Evolutionary conservation across 2,113 vertebrate species (phyloP).

Genomic region (Phalacrocorax brasilianus): DNA sequence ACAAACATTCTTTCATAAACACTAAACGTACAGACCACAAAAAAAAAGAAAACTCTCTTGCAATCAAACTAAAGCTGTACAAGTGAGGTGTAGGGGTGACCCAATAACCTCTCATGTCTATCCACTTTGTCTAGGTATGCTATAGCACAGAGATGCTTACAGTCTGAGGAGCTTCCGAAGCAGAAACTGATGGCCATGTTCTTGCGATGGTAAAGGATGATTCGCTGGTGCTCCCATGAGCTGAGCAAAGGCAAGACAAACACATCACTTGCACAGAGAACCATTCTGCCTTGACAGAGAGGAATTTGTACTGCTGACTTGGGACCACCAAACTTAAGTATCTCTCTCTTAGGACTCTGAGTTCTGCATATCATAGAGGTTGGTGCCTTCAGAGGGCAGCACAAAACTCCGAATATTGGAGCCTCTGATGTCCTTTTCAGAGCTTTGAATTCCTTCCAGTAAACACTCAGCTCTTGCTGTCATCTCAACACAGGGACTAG

Average conservation of each 20-base stretch:
- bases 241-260: constrained; percentile 39
- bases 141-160: constrained; percentile 21
- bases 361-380: not conserved
- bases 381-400: not conserved
- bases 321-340: not conserved
- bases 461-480: not conserved
- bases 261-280: not conserved
- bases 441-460: not conserved
- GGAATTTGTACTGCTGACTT: not conserved
- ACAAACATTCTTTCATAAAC: not conserved
- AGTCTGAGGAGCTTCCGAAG: not conserved
- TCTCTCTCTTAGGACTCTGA: not conserved
- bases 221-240: not conserved
- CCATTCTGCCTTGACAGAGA: not conserved
- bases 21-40: not conserved
- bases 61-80: not conserved
- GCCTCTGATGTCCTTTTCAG: not conserved
- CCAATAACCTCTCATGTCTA: not conserved
- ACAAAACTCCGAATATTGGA: not conserved
- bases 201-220: not conserved
- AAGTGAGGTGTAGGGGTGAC: not conserved
- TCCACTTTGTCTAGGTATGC: not conserved
- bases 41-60: not conserved
- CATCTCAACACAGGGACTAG: not conserved
- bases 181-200: not conserved